These are phyloP conservation scores for Mungos mungo DNA, from an alignment of 2,113 vertebrate species.

Conservation along the genomic window DNA sequence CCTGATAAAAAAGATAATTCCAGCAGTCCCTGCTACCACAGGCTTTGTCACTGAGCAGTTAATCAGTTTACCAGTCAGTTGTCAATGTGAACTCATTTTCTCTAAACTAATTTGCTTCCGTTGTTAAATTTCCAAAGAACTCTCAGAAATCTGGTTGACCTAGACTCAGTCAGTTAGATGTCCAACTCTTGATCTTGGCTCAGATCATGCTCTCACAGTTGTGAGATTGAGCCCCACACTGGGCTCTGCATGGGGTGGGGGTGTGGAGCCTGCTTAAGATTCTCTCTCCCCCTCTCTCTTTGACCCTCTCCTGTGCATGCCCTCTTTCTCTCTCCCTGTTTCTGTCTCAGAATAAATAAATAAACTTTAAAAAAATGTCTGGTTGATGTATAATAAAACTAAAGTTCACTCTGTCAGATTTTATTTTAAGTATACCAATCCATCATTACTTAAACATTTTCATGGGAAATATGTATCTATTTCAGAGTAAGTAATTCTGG, in stretches of 20 bases:
- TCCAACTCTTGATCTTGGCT: too few species aligned
- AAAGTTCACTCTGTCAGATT: neutral
- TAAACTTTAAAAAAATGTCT: neutral
- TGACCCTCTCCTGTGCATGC: too few species aligned
- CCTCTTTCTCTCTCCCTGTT: too few species aligned
- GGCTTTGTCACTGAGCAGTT: neutral
- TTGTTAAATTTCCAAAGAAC: neutral
- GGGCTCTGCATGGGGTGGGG: too few species aligned
- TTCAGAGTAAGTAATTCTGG: neutral
- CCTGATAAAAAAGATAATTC: neutral
- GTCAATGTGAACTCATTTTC: neutral
- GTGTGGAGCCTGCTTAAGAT: too few species aligned
- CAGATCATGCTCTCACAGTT: too few species aligned
- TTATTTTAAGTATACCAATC: neutral
- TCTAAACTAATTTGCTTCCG: neutral
- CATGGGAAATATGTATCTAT: neutral
- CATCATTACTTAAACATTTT: neutral
- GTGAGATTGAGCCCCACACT: too few species aligned
- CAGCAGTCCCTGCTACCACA: accelerated
- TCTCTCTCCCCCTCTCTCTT: too few species aligned
- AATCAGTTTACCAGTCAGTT: neutral
- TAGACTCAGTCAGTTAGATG: too few species aligned
- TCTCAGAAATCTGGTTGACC: neutral
- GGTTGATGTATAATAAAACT: neutral
- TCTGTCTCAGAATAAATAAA: too few species aligned